Evolutionary conservation across 2,888 invertebrate genomes (phyloP), one percentile per base, ranked within the genome.

Genomic region (Pterostichus madidus): DNA sequence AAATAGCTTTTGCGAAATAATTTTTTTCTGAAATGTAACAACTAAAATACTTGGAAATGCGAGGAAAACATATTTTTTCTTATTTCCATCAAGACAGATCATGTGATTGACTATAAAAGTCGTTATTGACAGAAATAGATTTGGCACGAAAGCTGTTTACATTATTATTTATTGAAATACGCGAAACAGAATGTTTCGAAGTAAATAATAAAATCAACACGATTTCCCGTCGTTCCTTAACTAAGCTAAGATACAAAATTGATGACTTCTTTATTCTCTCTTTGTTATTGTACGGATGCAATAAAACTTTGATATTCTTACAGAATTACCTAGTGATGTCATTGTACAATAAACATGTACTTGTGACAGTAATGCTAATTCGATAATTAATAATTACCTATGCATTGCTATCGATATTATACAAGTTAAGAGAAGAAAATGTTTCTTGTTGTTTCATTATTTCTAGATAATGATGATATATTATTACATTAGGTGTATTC

Each of bases 191-290:
- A 44, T 71, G 39, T 71, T 56, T 71, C 10, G 64, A 71, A 13
- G 39, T 71, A 71, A 71, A 71, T 71, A 71, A 71, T 71, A 71
- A 44, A 71, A 17, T 46, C 68, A 71, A 71, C 68, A 71, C 17
- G 46, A 71, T 39, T 44, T 71, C 44, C 4, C 13, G 39, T 71
- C 39, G 68, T 7, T 44, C n/a, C 35, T 44, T 71, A 46, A 71
- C 13, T 71, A 71, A 71, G 68, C 44, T 71, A 5, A 15, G 31
- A 71, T 44, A 10, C 10, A 71, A 71, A 71, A 71, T 44, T 71
- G 15, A 71, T 71, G 68, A 71, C 46, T 71, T 44, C 15, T 46
- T 56, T 11, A 11, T 71, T 71, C 15, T 17, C 44, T 39, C 15
- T 44, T 71, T 46, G 68, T 71, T 64, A 71, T 44, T 44, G 15